Evolutionary conservation across 2,888 invertebrate genomes (phyloP).

Genomic region (Acleris literana): DNA sequence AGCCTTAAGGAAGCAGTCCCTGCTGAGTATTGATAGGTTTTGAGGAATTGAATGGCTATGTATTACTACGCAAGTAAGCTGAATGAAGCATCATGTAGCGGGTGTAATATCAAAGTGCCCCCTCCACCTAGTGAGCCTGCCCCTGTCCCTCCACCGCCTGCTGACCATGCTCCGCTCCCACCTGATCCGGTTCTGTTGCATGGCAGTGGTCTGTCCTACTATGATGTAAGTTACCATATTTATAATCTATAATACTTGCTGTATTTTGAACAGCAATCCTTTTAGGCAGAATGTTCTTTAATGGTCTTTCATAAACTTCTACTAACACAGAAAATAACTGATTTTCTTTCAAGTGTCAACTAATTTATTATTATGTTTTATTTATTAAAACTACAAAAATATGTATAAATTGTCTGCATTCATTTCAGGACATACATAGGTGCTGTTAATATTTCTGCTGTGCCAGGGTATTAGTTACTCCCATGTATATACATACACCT

Average conservation of each 20-base stretch:
- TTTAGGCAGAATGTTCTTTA: too few species aligned
- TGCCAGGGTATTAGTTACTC: too few species aligned
- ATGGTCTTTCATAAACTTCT: too few species aligned
- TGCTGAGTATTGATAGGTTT: constrained; percentile 53
- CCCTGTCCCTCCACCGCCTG: constrained; percentile 63
- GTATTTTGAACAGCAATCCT: constrained; percentile 2
- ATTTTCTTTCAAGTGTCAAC: too few species aligned
- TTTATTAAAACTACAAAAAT: too few species aligned
- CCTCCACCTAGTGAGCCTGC: constrained; percentile 66
- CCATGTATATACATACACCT: too few species aligned
- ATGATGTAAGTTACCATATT: constrained; percentile 65
- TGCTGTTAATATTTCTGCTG: too few species aligned
- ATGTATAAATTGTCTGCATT: too few species aligned
- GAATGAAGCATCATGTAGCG: constrained; percentile 86
- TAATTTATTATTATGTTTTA: too few species aligned
- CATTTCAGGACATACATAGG: too few species aligned
- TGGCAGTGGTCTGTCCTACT: constrained; percentile 73
- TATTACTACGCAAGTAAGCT: constrained; percentile 88
- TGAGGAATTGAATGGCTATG: constrained; percentile 84
- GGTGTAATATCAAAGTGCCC: constrained; percentile 76
- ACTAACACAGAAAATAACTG: too few species aligned
- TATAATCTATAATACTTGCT: neutral
- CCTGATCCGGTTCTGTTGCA: constrained; percentile 65
- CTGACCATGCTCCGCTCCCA: constrained; percentile 66
- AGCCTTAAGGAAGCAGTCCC: constrained; percentile 46